Evolutionary conservation across 1,140 invertebrate genomes (phyloP).

Genomic region (Elymnias hypermnestra): DNA sequence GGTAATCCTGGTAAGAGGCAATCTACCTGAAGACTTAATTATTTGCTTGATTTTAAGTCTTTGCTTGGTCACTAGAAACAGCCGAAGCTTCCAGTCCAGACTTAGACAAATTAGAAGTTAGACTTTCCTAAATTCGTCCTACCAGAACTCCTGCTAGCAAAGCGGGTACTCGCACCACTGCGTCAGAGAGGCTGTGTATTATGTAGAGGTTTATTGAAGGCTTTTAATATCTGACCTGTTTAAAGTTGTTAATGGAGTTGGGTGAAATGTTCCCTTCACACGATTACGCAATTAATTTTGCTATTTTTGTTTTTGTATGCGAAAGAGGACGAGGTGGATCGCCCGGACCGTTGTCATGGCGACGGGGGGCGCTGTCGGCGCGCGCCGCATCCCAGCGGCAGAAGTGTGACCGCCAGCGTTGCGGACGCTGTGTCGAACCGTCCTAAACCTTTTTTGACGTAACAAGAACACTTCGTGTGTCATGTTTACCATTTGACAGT

Average conservation of each 20-base stretch:
- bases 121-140: too few species aligned
- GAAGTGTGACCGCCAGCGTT: constrained; percentile 49
- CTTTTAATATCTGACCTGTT: constrained; percentile 27
- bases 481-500: constrained; percentile 43
- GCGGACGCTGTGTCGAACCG: constrained; percentile 49
- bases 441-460: constrained; percentile 44
- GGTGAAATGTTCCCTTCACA: constrained; percentile 40
- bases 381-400: constrained; percentile 57
- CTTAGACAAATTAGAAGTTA: too few species aligned
- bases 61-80: too few species aligned
- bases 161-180: too few species aligned
- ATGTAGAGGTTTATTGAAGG: too few species aligned
- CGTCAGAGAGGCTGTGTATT: too few species aligned
- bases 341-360: constrained; percentile 58
- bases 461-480: constrained; percentile 37
- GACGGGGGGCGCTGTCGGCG: constrained; percentile 58
- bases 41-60: too few species aligned
- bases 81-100: too few species aligned
- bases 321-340: constrained; percentile 55
- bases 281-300: constrained; percentile 70
- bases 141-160: too few species aligned
- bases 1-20: too few species aligned
- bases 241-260: constrained; percentile 43
- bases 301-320: constrained; percentile 71
- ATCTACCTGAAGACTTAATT: too few species aligned